Conservation (phyloP, 2,797 vertebrate species). For the Cephalopachus bancanus region DNA sequence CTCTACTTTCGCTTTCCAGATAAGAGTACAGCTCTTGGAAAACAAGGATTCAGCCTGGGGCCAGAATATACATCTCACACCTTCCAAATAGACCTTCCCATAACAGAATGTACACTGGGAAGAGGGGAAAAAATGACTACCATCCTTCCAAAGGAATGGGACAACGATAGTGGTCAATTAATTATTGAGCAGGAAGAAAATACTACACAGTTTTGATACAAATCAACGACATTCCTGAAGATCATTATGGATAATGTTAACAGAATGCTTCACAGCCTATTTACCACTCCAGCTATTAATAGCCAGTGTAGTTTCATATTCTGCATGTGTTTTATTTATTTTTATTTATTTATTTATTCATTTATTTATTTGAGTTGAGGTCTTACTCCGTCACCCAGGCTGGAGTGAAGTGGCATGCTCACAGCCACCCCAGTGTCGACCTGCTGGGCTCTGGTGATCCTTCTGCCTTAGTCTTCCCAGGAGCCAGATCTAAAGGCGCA, state of each 20-base stretch:
- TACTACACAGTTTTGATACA: neutral
- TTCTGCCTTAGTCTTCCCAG: too few species aligned
- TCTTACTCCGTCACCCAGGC: too few species aligned
- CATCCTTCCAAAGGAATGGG: neutral
- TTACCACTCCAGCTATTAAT: neutral
- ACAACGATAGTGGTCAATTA: neutral
- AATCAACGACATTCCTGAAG: neutral
- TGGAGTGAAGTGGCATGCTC: too few species aligned
- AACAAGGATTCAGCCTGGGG: neutral
- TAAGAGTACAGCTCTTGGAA: neutral
- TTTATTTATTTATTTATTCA: too few species aligned
- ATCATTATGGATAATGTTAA: accelerated
- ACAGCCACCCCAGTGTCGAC: too few species aligned
- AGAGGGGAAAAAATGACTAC: neutral
- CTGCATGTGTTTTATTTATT: neutral
- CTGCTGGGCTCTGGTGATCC: too few species aligned
- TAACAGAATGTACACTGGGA: neutral
- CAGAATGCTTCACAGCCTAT: neutral
- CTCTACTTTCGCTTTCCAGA: neutral
- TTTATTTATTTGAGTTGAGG: too few species aligned
- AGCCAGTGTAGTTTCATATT: neutral
- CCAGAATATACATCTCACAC: neutral
- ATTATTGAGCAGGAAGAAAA: neutral
- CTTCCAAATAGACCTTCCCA: neutral
- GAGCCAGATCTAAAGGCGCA: too few species aligned